Conservation (phyloP, 1,140 invertebrate genomes). For the Hermetia illucens region DNA sequence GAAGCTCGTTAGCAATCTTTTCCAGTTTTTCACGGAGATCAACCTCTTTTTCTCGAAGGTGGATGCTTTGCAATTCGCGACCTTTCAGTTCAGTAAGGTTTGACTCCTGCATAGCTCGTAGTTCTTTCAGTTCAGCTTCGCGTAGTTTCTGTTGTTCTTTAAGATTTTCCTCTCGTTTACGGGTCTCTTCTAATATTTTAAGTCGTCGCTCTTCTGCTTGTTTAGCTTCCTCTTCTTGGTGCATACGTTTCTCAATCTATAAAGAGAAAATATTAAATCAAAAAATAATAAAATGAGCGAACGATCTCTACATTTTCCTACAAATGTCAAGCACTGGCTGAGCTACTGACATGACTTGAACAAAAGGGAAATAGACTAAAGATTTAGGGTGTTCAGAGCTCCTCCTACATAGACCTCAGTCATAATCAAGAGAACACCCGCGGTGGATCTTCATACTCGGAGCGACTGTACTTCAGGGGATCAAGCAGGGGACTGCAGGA, state of each 20-base stretch:
- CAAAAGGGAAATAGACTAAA: too few species aligned
- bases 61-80: constrained; percentile 17
- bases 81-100: constrained; percentile 20
- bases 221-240: constrained; percentile 29
- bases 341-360: too few species aligned
- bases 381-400: too few species aligned
- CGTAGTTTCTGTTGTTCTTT: constrained; percentile 19
- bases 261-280: constrained; percentile 1
- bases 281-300: too few species aligned
- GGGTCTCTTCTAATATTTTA: constrained; percentile 26
- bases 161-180: constrained; percentile 17
- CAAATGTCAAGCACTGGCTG: too few species aligned
- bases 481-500: too few species aligned
- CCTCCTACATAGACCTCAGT: too few species aligned
- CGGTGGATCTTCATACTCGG: too few species aligned
- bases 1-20: constrained; percentile 19
- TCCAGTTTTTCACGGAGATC: constrained; percentile 14
- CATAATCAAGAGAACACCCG: too few species aligned
- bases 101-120: constrained; percentile 19
- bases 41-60: constrained; percentile 18
- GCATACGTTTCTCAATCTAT: constrained; percentile 31
- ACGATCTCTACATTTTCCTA: too few species aligned
- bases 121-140: constrained; percentile 20
- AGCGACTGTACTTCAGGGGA: too few species aligned
- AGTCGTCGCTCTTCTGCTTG: constrained; percentile 22